Evolutionary conservation across 1,140 invertebrate species (phyloP).

Genomic region (Brachionus rubens): DNA sequence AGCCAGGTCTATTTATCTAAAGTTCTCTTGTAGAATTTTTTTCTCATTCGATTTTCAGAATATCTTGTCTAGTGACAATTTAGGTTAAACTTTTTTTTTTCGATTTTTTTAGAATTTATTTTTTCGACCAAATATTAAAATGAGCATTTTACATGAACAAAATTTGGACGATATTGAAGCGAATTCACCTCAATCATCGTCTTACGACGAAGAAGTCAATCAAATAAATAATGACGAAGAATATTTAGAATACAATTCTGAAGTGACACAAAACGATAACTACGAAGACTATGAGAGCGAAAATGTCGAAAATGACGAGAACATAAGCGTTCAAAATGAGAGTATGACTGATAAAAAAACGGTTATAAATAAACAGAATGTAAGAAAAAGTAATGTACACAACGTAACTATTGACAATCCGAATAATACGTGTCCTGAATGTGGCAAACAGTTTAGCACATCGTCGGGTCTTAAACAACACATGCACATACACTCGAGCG

Average conservation of each 20-base stretch:
- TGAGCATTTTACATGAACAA: constrained; percentile 42
- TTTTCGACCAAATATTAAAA: not conserved
- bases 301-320: not conserved
- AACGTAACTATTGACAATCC: constrained; percentile 57
- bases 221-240: not conserved
- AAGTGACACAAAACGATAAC: not conserved
- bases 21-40: constrained; percentile 15
- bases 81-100: not conserved
- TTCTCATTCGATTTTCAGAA: constrained; percentile 17
- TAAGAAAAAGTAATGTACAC: no score
- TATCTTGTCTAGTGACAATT: constrained; percentile 17
- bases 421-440: constrained; percentile 90
- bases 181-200: constrained; percentile 7
- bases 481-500: constrained; percentile 95
- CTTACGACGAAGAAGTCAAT: constrained; percentile 24
- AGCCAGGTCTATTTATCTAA: constrained; percentile 19
- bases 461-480: constrained; percentile 97
- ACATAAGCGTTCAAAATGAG: no score
- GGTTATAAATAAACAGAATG: not conserved
- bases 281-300: constrained; percentile 2
- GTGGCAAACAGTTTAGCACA: constrained; percentile 95
- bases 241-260: constrained; percentile 8
- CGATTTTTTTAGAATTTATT: not conserved
- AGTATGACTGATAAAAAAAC: not conserved
- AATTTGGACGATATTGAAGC: constrained; percentile 18